Conservation (phyloP, 2,797 vertebrate genomes). For the Myripristis jacobus region DNA sequence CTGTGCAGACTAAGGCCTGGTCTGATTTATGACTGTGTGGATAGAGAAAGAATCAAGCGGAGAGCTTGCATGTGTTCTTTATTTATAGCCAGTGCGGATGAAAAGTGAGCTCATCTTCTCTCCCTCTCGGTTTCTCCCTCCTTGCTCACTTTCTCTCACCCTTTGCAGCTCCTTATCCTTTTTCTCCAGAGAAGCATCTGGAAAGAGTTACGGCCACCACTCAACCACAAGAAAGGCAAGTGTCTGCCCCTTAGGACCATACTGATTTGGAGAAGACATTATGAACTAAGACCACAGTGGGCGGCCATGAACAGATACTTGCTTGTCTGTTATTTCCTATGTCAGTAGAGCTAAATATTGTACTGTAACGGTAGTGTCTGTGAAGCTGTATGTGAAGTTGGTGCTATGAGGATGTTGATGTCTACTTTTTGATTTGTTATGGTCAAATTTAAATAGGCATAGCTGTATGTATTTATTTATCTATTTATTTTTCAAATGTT, state of each 20-base stretch:
- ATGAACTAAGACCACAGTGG: conserved; percentile 49
- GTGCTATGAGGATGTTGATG: not conserved
- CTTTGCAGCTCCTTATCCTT: conserved; percentile 46
- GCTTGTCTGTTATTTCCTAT: conserved; percentile 1
- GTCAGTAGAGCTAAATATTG: conserved; percentile 6
- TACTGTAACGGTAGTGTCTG: not conserved
- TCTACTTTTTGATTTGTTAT: not conserved
- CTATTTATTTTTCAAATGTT: not conserved
- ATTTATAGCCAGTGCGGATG: conserved; percentile 85
- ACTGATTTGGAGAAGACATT: conserved; percentile 52
- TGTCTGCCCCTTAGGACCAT: conserved; percentile 50
- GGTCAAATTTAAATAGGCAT: not conserved
- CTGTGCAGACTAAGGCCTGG: conserved; percentile 53
- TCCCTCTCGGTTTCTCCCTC: conserved; percentile 51
- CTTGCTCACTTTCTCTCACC: conserved; percentile 63
- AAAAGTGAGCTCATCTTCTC: conserved; percentile 84
- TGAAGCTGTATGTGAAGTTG: not conserved
- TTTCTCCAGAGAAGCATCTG: conserved; percentile 75
- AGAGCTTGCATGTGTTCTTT: conserved; percentile 83
- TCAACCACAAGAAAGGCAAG: conserved; percentile 71
- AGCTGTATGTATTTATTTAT: not conserved
- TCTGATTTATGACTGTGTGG: conserved; percentile 79
- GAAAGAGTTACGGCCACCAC: conserved; percentile 75
- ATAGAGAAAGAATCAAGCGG: conserved; percentile 78
- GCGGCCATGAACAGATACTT: conserved; percentile 38